Base-by-base conservation (phyloP, 2,113 vertebrate genomes). In the Dicrurus megarhynchus region DNA sequence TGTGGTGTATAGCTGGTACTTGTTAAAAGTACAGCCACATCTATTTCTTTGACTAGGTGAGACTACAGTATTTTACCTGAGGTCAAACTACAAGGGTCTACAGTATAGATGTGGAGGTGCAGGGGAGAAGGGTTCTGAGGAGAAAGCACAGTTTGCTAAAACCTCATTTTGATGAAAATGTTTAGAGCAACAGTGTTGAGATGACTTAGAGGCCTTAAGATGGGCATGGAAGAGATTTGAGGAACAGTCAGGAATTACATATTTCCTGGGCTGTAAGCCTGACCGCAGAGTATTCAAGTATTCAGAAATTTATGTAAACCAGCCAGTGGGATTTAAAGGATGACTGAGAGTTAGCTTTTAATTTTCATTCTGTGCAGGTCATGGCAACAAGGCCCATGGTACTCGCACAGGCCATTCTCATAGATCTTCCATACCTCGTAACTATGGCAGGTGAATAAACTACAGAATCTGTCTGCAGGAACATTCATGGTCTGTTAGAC, bases 401-500 rank as follows among this genome's bases (percentile, higher is more conserved):
- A 67, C 39, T 33, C 26, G 39, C 52, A 81, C 93, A 92, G 80
- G 49, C 73, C 87, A 94, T 95, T 95, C 93, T 93, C 93, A 96
- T 96, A 79, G 77, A 95, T 97, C 91, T 95, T 92, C 80, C 46
- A 37, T 78, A 78, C 69, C 52, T 88, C 89, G 76, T 89, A 82
- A 68, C 42, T 64, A 60, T 84, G 94, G 46, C 96, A 97, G 96
- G 64, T 95, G 74, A 95, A 93, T 87, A 89, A 93, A 70, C 28
- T 39, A 55, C 47, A 33, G 44, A 70, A 63, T 90, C 46, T 78
- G 21, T 22, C 76, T 87, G 24, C 61, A 84, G 44, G 77, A 89
- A 84, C 84, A 30, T 94, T 97, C 95, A 97, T 68, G 95, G 93
- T 96, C 95, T 84, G 77, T 92, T 95, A 92, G 77, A 76, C 93